phyloP scores from a whole-genome alignment of 2,888 invertebrate genomes.

The Macrosiphum euphorbiae region DNA sequence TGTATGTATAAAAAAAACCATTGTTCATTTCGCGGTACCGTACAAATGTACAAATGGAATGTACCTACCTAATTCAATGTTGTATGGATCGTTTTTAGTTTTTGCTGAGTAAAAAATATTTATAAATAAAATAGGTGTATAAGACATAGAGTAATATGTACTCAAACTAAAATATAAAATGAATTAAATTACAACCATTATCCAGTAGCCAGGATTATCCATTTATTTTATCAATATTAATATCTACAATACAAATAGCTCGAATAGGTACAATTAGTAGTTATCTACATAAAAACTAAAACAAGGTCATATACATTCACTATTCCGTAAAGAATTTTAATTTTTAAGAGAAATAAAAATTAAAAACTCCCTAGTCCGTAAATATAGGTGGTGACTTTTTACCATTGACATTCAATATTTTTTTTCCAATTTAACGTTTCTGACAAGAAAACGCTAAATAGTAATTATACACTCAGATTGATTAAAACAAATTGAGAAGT shows the following conservation, averaged over 20 bases:
- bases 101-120: not conserved
- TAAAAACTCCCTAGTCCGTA: not conserved
- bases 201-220: not conserved
- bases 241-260: not conserved
- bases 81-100: not conserved
- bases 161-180: not conserved
- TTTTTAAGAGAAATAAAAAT: not conserved
- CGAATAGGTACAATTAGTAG: not conserved
- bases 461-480: not conserved
- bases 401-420: not conserved
- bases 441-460: not conserved
- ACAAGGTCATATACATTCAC: not conserved
- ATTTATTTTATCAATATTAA: not conserved
- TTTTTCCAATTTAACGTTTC: not conserved
- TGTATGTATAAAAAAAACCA: not conserved
- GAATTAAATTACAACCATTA: not conserved
- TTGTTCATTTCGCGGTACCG: not conserved
- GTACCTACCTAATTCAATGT: not conserved
- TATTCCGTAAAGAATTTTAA: not conserved
- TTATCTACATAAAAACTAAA: not conserved
- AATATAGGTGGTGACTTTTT: not conserved
- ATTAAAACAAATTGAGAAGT: constrained; percentile 42
- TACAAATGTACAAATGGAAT: constrained; percentile 12
- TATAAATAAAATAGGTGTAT: not conserved
- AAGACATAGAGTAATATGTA: not conserved